Percentiles rank a stretch among this genome's conserved stretches.
Conservation (phyloP, 2,113 vertebrate genomes). For the Ctenodactylus gundi region DNA sequence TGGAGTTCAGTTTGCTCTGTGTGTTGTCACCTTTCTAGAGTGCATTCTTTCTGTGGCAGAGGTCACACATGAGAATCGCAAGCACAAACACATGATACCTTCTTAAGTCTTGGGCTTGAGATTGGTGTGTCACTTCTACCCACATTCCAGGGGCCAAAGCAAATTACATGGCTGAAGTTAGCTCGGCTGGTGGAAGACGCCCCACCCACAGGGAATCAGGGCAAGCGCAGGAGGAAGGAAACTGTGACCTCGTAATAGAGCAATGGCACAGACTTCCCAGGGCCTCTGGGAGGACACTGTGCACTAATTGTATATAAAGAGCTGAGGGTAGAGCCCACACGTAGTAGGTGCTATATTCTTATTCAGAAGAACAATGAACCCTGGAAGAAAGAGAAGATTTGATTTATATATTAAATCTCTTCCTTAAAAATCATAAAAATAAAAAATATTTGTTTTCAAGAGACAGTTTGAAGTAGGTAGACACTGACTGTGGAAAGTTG, state of each 20-base stretch:
- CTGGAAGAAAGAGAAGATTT: not conserved
- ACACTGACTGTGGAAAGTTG: too few relatives aligned
- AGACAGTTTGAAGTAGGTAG: not conserved
- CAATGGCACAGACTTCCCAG: not conserved
- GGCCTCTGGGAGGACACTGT: not conserved
- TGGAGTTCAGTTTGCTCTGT: not conserved
- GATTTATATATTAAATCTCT: not conserved
- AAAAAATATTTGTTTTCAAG: not conserved
- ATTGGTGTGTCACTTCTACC: not conserved
- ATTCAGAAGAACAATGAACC: not conserved
- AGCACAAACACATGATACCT: not conserved
- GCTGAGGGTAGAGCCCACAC: not conserved
- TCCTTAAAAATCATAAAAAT: not conserved
- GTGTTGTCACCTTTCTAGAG: not conserved
- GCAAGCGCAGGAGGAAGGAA: not conserved
- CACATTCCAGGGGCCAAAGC: not conserved
- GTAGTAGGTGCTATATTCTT: not conserved
- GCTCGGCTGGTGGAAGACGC: too few relatives aligned
- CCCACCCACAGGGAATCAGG: not conserved
- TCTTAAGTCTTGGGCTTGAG: not conserved
- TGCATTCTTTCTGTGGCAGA: not conserved
- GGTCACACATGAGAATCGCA: not conserved
- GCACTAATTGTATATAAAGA: not conserved
- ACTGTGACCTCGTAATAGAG: not conserved
- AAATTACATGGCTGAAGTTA: not conserved